Base-by-base conservation (phyloP, 2,113 vertebrate species). In the Pygoscelis adeliae region DNA sequence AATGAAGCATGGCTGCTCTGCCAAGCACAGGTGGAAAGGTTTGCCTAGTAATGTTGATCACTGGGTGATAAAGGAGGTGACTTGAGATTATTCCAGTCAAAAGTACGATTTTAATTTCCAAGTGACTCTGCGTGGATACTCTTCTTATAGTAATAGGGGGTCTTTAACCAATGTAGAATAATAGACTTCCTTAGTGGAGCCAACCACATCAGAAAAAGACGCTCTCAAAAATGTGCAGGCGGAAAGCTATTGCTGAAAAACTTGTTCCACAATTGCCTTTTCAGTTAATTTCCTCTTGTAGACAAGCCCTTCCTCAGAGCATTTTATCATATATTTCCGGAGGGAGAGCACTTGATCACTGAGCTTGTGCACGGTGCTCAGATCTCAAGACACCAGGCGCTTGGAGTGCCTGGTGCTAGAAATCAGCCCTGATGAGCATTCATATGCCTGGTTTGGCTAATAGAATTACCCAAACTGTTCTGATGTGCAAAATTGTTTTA, bases 381-480 rank as follows among this genome's bases (percentile, higher is more conserved):
- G 53, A 55, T 76, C 73, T 89, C 73, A 79, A 85, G 87, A 69
- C 22, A 52, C 40, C 58, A 53, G 61, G 34, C 49, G 3, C 20
- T 89, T 49, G 29, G 25, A 87, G 65, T 38, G 61, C 38, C 29
- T 74, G 55, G 21, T 70, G 42, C 55, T 89, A 53, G 88, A 78
- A 70, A 93, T 85, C 89, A 89, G 77, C 49, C 44, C 81, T 73
- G 89, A 85, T 80, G 87, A 96, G 84, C 73, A 83, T 82, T 87
- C 49, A 26, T 5, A 30, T 0, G 19, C 80, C 46, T 93, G 70
- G 61, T n/a, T 79, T 85, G 89, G 56, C 23, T 89, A 65, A 85
- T 2, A 53, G 69, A 93, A 84, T 79, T 59, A 91, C n/a, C 47
- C 47, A 2, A 15, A 49, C 17, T 62, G 15, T 59, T 82, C 44